Conservation (phyloP, 1,140 invertebrate genomes). For the Lepidostoma basale region DNA sequence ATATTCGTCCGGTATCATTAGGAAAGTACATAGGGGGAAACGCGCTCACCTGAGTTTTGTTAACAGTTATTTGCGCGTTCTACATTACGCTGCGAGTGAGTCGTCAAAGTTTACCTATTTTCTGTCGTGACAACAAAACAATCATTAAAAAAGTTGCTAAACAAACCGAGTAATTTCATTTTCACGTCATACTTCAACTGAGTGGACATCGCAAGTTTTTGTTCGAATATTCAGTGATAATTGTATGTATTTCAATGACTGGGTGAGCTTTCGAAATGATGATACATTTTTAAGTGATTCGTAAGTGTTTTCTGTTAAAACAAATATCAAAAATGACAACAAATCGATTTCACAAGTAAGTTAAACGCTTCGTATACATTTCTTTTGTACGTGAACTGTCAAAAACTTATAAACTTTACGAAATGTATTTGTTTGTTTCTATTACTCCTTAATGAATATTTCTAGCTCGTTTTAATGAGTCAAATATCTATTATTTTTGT, state of each 20-base stretch:
- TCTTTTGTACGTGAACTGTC: neutral
- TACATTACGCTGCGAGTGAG: conserved; percentile 6
- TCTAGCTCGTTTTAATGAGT: neutral
- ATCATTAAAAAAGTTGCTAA: conserved; percentile 33
- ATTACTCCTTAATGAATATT: neutral
- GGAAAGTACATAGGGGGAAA: conserved; percentile 18
- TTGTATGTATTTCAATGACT: conserved; percentile 36
- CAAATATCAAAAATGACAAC: conserved; percentile 41
- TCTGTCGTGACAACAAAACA: conserved; percentile 35
- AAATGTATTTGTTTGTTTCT: neutral
- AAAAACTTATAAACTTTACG: neutral
- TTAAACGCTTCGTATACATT: conserved; percentile 19
- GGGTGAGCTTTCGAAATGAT: conserved; percentile 33
- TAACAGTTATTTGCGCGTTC: conserved; percentile 33
- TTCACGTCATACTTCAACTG: neutral
- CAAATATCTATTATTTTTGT: neutral
- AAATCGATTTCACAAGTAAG: conserved; percentile 44
- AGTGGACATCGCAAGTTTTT: neutral
- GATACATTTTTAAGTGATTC: conserved; percentile 38
- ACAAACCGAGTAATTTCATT: conserved; percentile 5
- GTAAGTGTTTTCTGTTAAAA: conserved; percentile 28
- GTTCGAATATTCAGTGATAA: neutral
- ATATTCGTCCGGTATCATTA: conserved; percentile 18
- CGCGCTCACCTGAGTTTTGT: conserved; percentile 27
- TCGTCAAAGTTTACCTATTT: conserved; percentile 10